phyloP scores from a whole-genome alignment of 2,888 invertebrate genomes.

The Allacma fusca region DNA sequence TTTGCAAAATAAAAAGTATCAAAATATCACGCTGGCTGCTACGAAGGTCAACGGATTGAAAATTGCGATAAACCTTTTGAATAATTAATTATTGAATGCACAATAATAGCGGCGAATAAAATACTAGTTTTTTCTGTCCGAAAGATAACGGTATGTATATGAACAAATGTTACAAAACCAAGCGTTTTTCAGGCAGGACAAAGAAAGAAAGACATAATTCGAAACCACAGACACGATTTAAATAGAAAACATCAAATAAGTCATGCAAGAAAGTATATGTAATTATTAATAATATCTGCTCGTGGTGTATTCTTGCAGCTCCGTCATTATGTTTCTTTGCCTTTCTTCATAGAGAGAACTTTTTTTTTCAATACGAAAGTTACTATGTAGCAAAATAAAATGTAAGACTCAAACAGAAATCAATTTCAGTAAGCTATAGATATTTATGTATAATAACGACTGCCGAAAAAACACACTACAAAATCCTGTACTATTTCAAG shows the following conservation, averaged over 20 bases:
- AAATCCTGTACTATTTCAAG: too few species aligned
- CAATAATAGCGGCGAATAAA: constrained; percentile 31
- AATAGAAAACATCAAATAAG: constrained; percentile 45
- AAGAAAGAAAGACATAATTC: constrained; percentile 38
- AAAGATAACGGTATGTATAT: constrained; percentile 19
- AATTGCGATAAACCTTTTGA: too few species aligned
- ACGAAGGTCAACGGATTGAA: too few species aligned
- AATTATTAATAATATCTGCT: background rate
- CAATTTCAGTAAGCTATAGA: too few species aligned
- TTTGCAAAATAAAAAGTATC: too few species aligned
- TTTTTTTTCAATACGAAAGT: too few species aligned
- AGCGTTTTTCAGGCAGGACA: constrained; percentile 49
- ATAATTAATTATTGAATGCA: constrained; percentile 21
- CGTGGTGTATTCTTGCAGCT: background rate
- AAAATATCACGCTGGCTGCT: too few species aligned
- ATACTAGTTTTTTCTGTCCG: background rate
- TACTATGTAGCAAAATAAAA: too few species aligned
- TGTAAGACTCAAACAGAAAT: too few species aligned
- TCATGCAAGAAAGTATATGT: constrained; percentile 36
- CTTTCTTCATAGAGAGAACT: too few species aligned
- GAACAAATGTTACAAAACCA: constrained; percentile 35
- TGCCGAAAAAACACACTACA: too few species aligned
- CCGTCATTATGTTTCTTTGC: background rate
- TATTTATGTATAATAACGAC: too few species aligned
- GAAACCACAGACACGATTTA: constrained; percentile 42